Conservation (phyloP, 2,113 vertebrate species). For the Albula goreensis region DNA sequence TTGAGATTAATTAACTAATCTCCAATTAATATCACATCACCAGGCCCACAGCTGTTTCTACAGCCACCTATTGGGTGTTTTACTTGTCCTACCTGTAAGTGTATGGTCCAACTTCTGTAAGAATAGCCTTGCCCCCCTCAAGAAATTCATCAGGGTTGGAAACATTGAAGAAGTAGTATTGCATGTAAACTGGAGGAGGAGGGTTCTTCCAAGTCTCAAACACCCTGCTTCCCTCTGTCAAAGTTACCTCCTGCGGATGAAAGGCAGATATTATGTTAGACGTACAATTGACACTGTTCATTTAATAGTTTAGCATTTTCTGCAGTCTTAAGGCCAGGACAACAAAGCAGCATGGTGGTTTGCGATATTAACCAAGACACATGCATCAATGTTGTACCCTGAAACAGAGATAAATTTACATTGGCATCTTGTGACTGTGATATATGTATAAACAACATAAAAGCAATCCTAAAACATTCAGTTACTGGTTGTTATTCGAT, state of each 20-base stretch:
- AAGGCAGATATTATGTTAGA: conserved; percentile 24
- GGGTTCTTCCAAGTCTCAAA: conserved; percentile 87
- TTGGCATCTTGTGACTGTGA: no score
- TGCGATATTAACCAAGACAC: no score
- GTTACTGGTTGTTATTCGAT: no score
- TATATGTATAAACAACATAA: no score
- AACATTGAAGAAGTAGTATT: conserved; percentile 92
- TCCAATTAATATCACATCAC: neutral
- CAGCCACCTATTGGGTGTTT: neutral
- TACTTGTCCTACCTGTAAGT: conserved; percentile 80
- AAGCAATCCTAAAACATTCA: no score
- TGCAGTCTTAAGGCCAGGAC: no score
- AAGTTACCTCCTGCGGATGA: conserved; percentile 74
- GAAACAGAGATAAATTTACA: no score
- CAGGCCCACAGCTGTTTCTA: neutral
- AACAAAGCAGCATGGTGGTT: no score
- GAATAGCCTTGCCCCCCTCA: conserved; percentile 70
- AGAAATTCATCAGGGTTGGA: conserved; percentile 82
- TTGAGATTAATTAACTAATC: neutral
- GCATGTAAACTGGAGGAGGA: conserved; percentile 85
- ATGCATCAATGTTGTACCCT: no score
- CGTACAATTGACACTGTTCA: neutral
- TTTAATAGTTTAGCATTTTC: no score
- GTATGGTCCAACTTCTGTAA: conserved; percentile 86
- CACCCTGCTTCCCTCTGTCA: conserved; percentile 83